Base-by-base conservation (phyloP, 2,888 invertebrate genomes). In the Hypomecis punctinalis region DNA sequence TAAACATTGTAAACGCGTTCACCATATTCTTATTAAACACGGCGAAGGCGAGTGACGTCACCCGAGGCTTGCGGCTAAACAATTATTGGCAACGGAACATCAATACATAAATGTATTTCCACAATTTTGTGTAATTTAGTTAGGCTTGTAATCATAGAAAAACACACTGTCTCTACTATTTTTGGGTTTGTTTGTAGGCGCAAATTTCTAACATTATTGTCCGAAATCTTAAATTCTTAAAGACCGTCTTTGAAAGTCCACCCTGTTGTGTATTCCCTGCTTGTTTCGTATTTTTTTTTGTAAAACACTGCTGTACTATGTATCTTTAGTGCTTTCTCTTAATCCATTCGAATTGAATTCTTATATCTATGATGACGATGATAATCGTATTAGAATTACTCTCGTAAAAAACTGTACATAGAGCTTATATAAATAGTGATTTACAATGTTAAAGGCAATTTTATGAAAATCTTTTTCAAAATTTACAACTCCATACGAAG, bases 141-240 rank as follows among this genome's bases (percentile, higher is more conserved):
- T 43, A 40, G 33, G 52, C n/a, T 43, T 43, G 13, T 11, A 37
- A 33, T 54, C 8, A 61, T 11, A 39, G 46, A 46, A 45, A 66
- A 54, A 46, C 35, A 61, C 53, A 72, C 71, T 74, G 73, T 69
- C 77, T 74, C 71, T 71, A 70, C 65, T 72, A 70, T 59, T 62
- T 72, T 70, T 72, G 69, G 77, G 63, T 72, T 72, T 65, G 68
- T 67, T 71, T 78, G 76, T 74, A 77, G 76, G 76, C 75, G 79
- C 77, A 78, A 78, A 81, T 86, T 85, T 85, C 82, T 82, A 77
- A 83, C 81, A 88, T 91, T 93, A 93, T 93, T 92, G 92, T 92
- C 92, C 84, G 88, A 82, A 86, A 86, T 87, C 81, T 83, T 90
- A 88, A 88, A 89, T 89, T 88, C 86, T 84, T 86, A 85, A 82